A percentile compares a stretch with the other conserved stretches of the same genome.
Conservation (phyloP, 2,797 vertebrate genomes). For the Falco berigora region DNA sequence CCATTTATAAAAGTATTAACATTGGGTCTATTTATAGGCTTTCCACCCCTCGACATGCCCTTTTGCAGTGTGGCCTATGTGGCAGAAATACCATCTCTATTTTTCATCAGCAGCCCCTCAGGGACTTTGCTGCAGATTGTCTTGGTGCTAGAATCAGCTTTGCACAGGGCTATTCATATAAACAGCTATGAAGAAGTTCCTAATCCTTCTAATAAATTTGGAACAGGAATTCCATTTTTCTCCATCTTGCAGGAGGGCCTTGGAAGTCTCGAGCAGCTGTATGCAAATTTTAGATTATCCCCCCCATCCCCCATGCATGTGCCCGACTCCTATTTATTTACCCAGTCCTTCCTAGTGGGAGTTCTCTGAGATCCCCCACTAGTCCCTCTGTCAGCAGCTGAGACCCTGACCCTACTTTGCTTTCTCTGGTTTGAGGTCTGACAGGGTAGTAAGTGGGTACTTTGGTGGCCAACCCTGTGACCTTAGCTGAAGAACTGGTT, state of each 20-base stretch:
- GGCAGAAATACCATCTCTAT: background rate
- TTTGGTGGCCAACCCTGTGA: background rate
- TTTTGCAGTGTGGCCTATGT: background rate
- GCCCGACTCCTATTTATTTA: background rate
- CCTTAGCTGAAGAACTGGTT: background rate
- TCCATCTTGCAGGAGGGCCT: background rate
- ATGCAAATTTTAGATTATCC: background rate
- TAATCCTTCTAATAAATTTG: background rate
- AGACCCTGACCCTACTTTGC: background rate
- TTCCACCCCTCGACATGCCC: background rate
- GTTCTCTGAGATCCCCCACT: background rate
- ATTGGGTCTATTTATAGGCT: constrained; percentile 32
- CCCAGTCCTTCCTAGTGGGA: background rate
- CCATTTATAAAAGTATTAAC: constrained; percentile 17
- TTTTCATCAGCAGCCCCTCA: background rate
- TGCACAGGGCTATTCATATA: background rate
- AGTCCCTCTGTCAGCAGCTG: background rate
- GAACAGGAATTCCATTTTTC: background rate
- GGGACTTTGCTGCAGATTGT: background rate
- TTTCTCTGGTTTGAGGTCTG: background rate
- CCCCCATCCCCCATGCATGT: background rate
- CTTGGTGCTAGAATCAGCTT: background rate
- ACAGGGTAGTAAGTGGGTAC: background rate
- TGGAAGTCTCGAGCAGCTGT: background rate
- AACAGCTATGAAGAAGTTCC: background rate